Evolutionary conservation across 2,797 vertebrate genomes (phyloP).

Genomic region (Pelochelys cantorii): DNA sequence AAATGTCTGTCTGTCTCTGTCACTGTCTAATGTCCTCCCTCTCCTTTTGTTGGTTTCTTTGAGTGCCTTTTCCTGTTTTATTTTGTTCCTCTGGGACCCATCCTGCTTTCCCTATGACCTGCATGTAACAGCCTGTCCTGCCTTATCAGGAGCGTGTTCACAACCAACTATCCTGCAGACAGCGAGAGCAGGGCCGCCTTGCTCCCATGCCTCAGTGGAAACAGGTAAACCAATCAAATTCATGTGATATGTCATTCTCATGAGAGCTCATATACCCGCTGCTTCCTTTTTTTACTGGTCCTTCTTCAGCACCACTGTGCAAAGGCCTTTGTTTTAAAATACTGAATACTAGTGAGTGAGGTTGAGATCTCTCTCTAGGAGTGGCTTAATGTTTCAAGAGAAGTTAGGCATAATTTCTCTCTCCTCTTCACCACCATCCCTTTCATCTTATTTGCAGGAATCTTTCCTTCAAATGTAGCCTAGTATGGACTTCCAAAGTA

Average conservation of each 20-base stretch:
- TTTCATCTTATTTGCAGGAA: not conserved
- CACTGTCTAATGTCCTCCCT: conserved; percentile 47
- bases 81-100: conserved; percentile 72
- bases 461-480: not conserved
- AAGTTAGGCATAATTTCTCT: not conserved
- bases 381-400: not conserved
- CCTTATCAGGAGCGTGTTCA: conserved; percentile 89
- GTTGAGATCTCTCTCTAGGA: not conserved
- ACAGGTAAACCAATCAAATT: conserved; percentile 89
- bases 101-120: conserved; percentile 68
- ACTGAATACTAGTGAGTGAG: not conserved
- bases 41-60: conserved; percentile 66
- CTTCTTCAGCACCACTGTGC: not conserved
- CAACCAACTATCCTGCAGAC: conserved; percentile 79
- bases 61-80: conserved; percentile 74
- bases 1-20: conserved; percentile 53
- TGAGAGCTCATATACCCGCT: not conserved
- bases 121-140: conserved; percentile 83
- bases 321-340: not conserved
- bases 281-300: not conserved
- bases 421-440: not conserved
- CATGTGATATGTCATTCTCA: not conserved
- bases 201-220: conserved; percentile 91
- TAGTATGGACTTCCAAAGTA: not conserved
- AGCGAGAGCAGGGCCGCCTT: conserved; percentile 85